Conservation (phyloP, 2,113 vertebrate species). For the Piaya cayana region DNA sequence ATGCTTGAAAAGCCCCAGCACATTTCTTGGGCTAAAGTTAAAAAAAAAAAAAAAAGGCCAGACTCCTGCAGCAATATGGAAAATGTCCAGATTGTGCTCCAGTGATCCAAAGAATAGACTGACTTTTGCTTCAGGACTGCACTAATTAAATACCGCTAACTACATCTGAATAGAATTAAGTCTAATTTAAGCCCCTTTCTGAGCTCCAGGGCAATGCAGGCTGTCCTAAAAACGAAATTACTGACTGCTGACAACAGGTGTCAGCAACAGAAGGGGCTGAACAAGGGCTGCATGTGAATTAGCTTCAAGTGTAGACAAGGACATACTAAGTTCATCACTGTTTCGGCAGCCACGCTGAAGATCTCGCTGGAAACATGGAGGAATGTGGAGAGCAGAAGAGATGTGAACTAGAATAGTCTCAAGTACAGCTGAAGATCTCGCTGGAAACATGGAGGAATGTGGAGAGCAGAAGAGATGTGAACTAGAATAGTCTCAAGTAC, state of each 20-base stretch:
- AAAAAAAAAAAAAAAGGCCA: background rate
- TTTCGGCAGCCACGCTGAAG: background rate
- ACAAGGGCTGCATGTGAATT: constrained; percentile 3
- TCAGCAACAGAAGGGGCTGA: constrained; percentile 30
- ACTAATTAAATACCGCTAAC: constrained; percentile 63
- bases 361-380: background rate
- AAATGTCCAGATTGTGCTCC: constrained; percentile 24
- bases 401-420: background rate
- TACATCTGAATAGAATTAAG: constrained; percentile 63
- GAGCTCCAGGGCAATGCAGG: constrained; percentile 35
- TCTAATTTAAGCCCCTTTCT: constrained; percentile 53
- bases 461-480: background rate
- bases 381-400: background rate
- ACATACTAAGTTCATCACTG: background rate
- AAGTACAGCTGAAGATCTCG: background rate
- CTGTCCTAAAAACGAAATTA: constrained; percentile 55
- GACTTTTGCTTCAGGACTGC: constrained; percentile 46
- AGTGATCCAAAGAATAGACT: constrained; percentile 28
- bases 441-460: background rate
- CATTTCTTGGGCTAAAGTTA: constrained; percentile 37
- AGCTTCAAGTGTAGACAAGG: constrained; percentile 35
- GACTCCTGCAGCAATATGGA: constrained; percentile 46
- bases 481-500: background rate
- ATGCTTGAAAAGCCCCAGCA: constrained; percentile 28
- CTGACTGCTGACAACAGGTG: constrained; percentile 62